Conservation (phyloP, 2,113 vertebrate species). For the Cacatua alba region DNA sequence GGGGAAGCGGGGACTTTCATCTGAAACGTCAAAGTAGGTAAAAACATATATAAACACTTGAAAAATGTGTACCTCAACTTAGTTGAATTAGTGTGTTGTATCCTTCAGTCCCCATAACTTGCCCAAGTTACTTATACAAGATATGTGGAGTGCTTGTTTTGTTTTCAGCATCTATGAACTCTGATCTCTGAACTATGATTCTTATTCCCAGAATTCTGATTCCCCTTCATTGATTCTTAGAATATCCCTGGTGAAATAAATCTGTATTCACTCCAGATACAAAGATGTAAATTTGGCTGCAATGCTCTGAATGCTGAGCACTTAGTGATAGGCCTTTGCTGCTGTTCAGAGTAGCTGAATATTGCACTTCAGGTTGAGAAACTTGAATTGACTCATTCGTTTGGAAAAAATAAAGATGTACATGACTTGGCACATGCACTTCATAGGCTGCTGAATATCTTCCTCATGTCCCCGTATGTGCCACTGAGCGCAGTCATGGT, state of each 20-base stretch:
- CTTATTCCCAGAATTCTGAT: not conserved
- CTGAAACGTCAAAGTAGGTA: not conserved
- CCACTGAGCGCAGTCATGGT: not conserved
- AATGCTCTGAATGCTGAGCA: not conserved
- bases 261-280: not conserved
- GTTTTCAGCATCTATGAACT: not conserved
- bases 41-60: not conserved
- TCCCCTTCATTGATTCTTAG: not conserved
- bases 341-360: not conserved
- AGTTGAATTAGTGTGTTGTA: not conserved
- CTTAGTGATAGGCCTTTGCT: not conserved
- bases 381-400: not conserved
- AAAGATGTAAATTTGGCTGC: rapidly evolving
- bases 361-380: not conserved
- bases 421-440: not conserved
- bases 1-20: not conserved
- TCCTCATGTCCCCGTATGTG: not conserved
- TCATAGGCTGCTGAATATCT: not conserved
- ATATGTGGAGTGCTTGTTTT: not conserved
- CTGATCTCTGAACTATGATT: not conserved
- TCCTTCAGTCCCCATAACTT: not conserved
- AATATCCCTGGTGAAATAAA: not conserved
- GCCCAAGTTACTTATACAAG: not conserved
- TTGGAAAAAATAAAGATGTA: not conserved
- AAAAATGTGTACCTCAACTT: not conserved